Evolutionary conservation across 2,113 vertebrate species (phyloP).

Genomic region (Limanda limanda): DNA sequence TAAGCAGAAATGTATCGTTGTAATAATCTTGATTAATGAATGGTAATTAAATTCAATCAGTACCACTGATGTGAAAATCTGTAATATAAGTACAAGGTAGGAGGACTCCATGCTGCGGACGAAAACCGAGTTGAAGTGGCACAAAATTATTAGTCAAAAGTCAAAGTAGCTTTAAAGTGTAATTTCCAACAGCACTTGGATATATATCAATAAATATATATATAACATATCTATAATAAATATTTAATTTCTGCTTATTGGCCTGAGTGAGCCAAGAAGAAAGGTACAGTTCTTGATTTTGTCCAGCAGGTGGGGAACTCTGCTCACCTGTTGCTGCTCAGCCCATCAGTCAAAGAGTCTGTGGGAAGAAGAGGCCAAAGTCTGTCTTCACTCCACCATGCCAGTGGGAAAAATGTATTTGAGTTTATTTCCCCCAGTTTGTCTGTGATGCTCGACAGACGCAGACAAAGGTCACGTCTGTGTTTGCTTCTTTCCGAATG

Average conservation of each 20-base stretch:
- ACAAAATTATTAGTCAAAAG: not conserved
- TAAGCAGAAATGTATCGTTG: too few relatives aligned
- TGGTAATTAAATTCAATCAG: not conserved
- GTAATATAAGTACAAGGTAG: too few relatives aligned
- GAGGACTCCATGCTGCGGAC: too few relatives aligned
- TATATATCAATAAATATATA: too few relatives aligned
- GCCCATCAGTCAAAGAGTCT: too few relatives aligned
- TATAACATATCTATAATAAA: too few relatives aligned
- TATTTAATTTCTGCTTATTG: too few relatives aligned
- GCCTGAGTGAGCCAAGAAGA: too few relatives aligned
- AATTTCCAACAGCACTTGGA: too few relatives aligned
- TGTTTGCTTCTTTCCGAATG: not conserved
- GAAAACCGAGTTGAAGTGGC: not conserved
- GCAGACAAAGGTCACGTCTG: not conserved
- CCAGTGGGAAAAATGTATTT: not conserved
- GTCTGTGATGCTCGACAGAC: not conserved
- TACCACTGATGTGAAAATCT: too few relatives aligned
- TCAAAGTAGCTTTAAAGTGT: not conserved
- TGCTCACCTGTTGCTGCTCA: constrained; percentile 57
- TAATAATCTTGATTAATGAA: not conserved
- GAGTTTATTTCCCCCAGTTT: not conserved
- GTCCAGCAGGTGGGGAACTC: constrained; percentile 71
- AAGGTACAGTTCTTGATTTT: constrained; percentile 25
- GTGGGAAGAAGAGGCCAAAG: too few relatives aligned
- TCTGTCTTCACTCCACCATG: not conserved